Evolutionary conservation across 2,113 vertebrate genomes (phyloP), one percentile per base, ranked within the genome.

Genomic region (Potamarius usumacintae): DNA sequence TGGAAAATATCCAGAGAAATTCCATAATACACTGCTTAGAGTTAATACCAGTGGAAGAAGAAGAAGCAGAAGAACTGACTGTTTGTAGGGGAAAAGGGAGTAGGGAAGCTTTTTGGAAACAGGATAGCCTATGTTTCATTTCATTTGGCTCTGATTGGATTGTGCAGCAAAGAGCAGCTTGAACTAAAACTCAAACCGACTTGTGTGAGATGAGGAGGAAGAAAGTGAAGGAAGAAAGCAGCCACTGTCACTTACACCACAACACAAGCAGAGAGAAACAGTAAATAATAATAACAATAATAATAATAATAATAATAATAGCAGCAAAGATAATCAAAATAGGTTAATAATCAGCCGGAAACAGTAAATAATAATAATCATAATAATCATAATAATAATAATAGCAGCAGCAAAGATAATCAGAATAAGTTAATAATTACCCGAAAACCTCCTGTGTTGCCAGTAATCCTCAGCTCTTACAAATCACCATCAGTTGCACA

Each of bases 381-480:
- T 50, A 57, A 17, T 55, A 11, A n/a, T 52, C 12, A 55, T 12
- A 18, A 67, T 1, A 57, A 27, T 22, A 62, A 17, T 8, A 77
- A 17, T 7, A 84, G 60, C 65, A 69, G 1, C 57, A 58, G 15
- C 7, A 67, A 67, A 5, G 25, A 63, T 25, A 57, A 88, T 77
- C 80, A 20, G 81, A 81, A 55, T 20, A 48, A 2, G 8, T 20
- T 52, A 17, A 82, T 85, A 85, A 72, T 74, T 20, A 88, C 87
- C 88, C 72, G 17, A 65, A 74, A 74, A 60, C 48, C 50, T 82
- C 25, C 18, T 7, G 72, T 30, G n/a, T 15, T 83, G 85, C 9
- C 42, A 85, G 85, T 89, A 89, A 90, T 90, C 88, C 90, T 78
- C 55, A 76, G 48, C 30, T 76, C n/a, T 50, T 77, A 67, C 8